Percentiles rank a stretch among this genome's conserved stretches.
Evolutionary conservation across 2,888 invertebrate genomes (phyloP).

Genomic region (Apocheima hispidaria): DNA sequence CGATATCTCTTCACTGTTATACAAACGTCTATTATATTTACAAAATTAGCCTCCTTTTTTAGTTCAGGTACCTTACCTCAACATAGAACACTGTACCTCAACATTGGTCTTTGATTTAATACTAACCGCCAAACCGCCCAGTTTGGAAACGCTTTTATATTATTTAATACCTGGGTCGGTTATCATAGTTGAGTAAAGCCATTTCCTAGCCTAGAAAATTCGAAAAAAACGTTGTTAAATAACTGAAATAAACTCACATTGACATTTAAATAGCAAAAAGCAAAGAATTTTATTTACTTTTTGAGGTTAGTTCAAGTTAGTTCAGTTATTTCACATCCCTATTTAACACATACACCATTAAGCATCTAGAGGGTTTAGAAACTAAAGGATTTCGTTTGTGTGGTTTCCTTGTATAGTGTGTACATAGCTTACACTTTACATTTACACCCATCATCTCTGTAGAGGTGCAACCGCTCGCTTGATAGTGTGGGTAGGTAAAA

Average conservation of each 20-base stretch:
- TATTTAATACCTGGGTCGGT: too few species aligned
- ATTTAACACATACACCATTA: constrained; percentile 66
- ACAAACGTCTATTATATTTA: too few species aligned
- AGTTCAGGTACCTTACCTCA: too few species aligned
- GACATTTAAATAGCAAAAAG: not conserved
- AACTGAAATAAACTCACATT: constrained; percentile 24
- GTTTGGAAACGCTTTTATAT: too few species aligned
- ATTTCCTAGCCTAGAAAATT: constrained; percentile 18
- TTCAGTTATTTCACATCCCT: constrained; percentile 40
- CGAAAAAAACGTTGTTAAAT: constrained; percentile 10
- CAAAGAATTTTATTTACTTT: too few species aligned
- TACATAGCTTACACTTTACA: constrained; percentile 31
- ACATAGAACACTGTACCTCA: too few species aligned
- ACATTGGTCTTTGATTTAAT: too few species aligned
- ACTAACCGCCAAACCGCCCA: too few species aligned
- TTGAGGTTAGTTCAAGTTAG: constrained; percentile 15
- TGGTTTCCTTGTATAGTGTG: constrained; percentile 41
- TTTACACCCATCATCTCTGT: constrained; percentile 11
- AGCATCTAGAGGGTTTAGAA: constrained; percentile 55
- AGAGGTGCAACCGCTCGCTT: constrained; percentile 15
- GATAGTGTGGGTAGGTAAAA: not conserved
- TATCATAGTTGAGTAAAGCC: constrained; percentile 30
- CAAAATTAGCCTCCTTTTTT: too few species aligned
- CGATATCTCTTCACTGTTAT: too few species aligned
- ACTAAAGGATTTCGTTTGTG: constrained; percentile 34